Base-by-base conservation (phyloP, 2,888 invertebrate genomes). In the Leucozona laternaria region DNA sequence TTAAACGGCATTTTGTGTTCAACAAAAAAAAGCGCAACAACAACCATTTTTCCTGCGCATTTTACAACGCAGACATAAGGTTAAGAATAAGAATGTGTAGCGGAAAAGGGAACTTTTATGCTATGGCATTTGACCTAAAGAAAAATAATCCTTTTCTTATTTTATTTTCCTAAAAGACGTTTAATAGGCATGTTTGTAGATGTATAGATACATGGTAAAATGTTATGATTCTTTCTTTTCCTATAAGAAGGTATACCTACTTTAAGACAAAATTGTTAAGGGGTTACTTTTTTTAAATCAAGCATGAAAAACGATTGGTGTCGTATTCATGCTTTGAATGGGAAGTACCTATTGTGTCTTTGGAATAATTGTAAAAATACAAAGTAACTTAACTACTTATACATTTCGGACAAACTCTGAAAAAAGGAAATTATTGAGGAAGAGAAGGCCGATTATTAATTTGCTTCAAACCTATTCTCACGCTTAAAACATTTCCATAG, bases 51-150 rank as follows among this genome's bases (percentile, higher is more conserved):
- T 79, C 34, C 57, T 79, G 40, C 70, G 34, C 22, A 25, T 25
- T 83, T 45, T 73, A 20, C 13, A 34, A 34, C 31, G 34, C 55
- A 25, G 53, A 45, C 85, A 45, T 64, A 71, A 78, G 85, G 81
- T 86, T 86, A 81, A 81, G 77, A 81, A 86, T 73, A 68, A 31
- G 68, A 68, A 53, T 68, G 53, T 68, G 37, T 68, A 37, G 64
- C 66, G 34, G 66, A 86, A 77, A 78, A 86, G 70, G 77, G 73
- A 78, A 75, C 85, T 81, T 70, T 78, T 78, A 78, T 75, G 48
- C 57, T 77, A 31, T 86, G 85, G 64, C 85, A 81, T 86, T 81
- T 81, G 85, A 86, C 85, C 85, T 78, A 86, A 86, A 81, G 85
- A 84, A 40, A 58, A 72, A 66, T 55, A 73, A 64, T 62, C 79